phyloP scores from a whole-genome alignment of 2,113 vertebrate species.

The Dissostichus mawsoni region DNA sequence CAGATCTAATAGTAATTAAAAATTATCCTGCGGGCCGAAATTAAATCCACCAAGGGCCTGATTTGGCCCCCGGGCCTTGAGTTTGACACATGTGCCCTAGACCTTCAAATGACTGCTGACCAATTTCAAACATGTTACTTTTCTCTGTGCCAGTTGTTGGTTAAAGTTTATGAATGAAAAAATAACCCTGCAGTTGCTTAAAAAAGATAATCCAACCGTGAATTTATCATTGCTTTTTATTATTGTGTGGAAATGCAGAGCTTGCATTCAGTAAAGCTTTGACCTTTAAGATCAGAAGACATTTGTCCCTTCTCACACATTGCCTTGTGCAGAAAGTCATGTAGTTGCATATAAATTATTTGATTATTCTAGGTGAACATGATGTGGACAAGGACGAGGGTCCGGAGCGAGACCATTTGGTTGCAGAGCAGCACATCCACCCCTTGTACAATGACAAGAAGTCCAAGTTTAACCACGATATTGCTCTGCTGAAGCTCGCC shows the following conservation, averaged over 20 bases:
- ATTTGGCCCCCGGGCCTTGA: too few relatives aligned
- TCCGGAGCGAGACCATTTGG: constrained; percentile 81
- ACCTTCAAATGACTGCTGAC: neutral
- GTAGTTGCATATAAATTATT: neutral
- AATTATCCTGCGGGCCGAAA: too few relatives aligned
- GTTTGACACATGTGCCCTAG: neutral
- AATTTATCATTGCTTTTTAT: too few relatives aligned
- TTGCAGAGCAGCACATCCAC: constrained; percentile 80
- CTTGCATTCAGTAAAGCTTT: neutral
- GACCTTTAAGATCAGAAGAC: neutral
- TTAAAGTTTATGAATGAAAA: neutral
- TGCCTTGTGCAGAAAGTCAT: neutral
- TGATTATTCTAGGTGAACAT: constrained; percentile 86
- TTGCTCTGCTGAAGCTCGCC: constrained; percentile 90
- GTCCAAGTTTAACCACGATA: constrained; percentile 89
- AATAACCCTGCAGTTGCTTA: neutral
- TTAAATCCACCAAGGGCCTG: too few relatives aligned
- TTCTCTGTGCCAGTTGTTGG: neutral
- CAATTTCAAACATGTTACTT: neutral
- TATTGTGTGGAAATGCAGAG: neutral
- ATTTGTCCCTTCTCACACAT: neutral
- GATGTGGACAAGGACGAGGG: constrained; percentile 75
- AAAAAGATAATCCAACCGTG: too few relatives aligned
- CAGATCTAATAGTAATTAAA: too few relatives aligned
- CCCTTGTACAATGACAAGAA: constrained; percentile 72